phyloP scores from a whole-genome alignment of 2,888 invertebrate species.

The Eupithecia exiguata region DNA sequence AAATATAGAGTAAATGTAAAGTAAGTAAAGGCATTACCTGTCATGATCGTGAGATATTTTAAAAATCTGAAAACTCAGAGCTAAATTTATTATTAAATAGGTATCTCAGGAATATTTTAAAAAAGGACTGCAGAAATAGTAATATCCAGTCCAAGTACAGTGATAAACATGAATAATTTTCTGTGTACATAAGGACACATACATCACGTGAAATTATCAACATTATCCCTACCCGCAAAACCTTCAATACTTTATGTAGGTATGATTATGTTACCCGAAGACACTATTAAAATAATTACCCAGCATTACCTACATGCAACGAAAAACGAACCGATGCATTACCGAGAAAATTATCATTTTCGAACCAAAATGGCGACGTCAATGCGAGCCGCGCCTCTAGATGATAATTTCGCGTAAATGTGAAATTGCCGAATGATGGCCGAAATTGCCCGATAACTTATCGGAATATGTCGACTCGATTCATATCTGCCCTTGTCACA shows the following conservation, averaged over 20 bases:
- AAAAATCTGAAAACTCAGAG: background rate
- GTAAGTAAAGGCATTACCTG: too few species aligned
- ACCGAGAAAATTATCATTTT: conserved; percentile 68
- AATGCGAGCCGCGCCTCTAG: conserved; percentile 57
- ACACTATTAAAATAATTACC: conserved; percentile 74
- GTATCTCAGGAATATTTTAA: background rate
- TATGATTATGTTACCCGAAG: conserved; percentile 58
- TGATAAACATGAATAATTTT: conserved; percentile 22
- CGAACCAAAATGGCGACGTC: conserved; percentile 61
- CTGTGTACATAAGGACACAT: conserved; percentile 30
- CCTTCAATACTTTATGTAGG: conserved; percentile 40
- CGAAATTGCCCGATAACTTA: conserved; percentile 63
- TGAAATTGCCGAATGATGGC: conserved; percentile 68
- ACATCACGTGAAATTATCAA: conserved; percentile 28
- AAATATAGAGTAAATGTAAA: background rate
- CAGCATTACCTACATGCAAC: conserved; percentile 57
- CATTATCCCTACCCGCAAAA: conserved; percentile 27
- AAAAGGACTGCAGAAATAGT: background rate
- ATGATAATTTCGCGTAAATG: conserved; percentile 69
- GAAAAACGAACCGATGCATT: conserved; percentile 62
- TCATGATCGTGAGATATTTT: background rate
- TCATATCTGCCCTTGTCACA: conserved; percentile 45
- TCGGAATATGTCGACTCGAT: conserved; percentile 57
- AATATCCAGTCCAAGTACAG: conserved; percentile 16
- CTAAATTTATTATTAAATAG: background rate